Evolutionary conservation across 2,888 invertebrate genomes (phyloP).

Genomic region (Temnothorax unifasciatus): DNA sequence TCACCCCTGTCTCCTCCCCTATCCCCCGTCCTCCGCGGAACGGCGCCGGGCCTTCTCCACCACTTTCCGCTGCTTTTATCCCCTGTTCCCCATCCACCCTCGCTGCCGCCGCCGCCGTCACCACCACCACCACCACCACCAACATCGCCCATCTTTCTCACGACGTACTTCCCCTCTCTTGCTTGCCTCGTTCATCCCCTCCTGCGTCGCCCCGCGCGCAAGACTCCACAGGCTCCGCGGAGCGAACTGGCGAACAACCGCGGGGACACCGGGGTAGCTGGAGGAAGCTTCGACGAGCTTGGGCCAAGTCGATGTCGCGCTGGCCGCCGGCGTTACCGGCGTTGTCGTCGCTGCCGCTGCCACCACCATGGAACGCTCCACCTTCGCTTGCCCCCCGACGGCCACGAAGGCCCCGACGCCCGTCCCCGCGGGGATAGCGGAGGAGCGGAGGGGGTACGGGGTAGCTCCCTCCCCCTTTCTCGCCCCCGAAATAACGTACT

Average conservation of each 20-base stretch:
- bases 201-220: neutral
- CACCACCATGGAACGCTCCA: constrained; percentile 9
- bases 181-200: neutral
- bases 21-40: constrained; percentile 63
- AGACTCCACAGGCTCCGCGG: neutral
- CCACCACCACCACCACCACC: neutral
- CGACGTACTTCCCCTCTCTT: constrained; percentile 36
- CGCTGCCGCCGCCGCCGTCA: neutral
- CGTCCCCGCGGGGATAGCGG: constrained; percentile 1
- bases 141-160: constrained; percentile 21
- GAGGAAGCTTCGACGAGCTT: constrained; percentile 11
- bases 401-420: no score
- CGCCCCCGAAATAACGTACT: constrained; percentile 71
- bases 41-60: constrained; percentile 33
- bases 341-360: neutral
- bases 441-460: constrained; percentile 50
- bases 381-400: neutral
- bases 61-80: constrained; percentile 44
- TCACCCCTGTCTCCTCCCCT: neutral
- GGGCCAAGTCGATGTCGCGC: neutral
- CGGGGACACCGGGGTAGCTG: neutral
- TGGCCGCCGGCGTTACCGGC: constrained; percentile 15
- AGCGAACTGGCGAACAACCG: neutral
- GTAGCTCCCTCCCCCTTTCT: constrained; percentile 25
- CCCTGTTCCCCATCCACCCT: constrained; percentile 14